A percentile compares a stretch with the other conserved stretches of the same genome.
Conservation (phyloP, 1,140 invertebrate genomes). For the Cepaea nemoralis region DNA sequence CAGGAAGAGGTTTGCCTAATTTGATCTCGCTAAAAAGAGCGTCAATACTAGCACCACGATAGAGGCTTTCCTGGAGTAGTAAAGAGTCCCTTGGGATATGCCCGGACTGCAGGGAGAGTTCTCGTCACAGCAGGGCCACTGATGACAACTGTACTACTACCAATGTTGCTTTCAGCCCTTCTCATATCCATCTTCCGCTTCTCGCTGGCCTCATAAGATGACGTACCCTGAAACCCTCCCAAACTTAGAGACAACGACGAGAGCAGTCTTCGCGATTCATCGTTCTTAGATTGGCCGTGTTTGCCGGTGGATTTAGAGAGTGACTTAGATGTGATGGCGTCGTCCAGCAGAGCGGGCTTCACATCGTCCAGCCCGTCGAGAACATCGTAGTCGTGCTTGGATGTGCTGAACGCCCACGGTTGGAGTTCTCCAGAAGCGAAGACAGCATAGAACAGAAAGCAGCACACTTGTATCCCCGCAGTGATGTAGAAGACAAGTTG, state of each 20-base stretch:
- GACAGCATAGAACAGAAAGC: conserved; percentile 37
- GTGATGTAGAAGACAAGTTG: conserved; percentile 37
- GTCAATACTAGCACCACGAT: not conserved
- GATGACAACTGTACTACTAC: not conserved
- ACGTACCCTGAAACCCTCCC: not conserved
- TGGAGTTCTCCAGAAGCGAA: conserved; percentile 40
- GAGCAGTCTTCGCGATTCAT: not conserved
- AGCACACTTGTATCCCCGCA: conserved; percentile 29
- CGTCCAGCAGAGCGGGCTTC: not conserved
- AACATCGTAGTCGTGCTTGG: not conserved
- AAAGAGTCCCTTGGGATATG: not conserved
- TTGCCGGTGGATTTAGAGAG: not conserved
- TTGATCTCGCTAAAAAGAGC: not conserved
- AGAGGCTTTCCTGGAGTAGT: not conserved
- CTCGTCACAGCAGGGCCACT: not conserved
- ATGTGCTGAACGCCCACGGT: conserved; percentile 27
- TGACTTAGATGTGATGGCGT: not conserved
- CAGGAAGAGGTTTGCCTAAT: not conserved
- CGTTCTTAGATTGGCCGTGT: not conserved
- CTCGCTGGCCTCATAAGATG: not conserved
- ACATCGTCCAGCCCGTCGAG: not conserved
- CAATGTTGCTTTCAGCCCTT: not conserved
- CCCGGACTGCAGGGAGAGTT: not conserved
- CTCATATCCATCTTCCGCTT: not conserved
- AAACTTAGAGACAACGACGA: not conserved